Base-by-base conservation (phyloP, 2,888 invertebrate species). In the Harpalus rufipes region DNA sequence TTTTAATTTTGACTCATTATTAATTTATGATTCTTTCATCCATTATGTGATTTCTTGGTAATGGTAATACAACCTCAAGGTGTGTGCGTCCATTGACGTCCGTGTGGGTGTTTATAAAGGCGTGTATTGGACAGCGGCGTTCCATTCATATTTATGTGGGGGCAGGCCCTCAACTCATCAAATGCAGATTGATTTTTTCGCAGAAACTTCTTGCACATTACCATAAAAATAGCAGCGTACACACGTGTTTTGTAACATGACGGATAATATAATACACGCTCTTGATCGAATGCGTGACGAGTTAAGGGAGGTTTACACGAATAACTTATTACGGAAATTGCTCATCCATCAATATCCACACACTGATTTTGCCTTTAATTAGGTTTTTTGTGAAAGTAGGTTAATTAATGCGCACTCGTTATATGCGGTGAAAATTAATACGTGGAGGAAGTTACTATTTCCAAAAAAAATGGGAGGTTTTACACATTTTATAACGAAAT, bases 101-200 rank as follows among this genome's bases (percentile, higher is more conserved):
- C 41, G 12, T 14, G 61, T 14, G 63, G 32, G 44, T 21, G 39
- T 41, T 8, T 3, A 12, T 16, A 61, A 32, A 16, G 51, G 25
- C 44, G 81, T 58, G 78, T 32, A 12, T 25, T 7, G 12, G 56
- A 78, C 81, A 81, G 41, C 61, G 81, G 16, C 65, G 81, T 18
- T n/a, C 81, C 81, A 81, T 81, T 81, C 81, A 65, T 81, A 81
- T 81, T 81, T 81, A 81, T 81, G 65, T 81, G 44, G 81, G 63
- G 78, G 78, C 14, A 39, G 63, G 41, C 16, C 81, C 8, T 16
- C 16, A 81, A 39, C 81, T 81, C 63, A 81, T 81, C 81, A 81
- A 81, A 81, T 81, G 81, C 63, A 81, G 81, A 81, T 81, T 61
- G 81, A 81, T 81, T 81, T 81, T 81, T 81, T 63, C 41, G 63